These are phyloP conservation scores for Melanchra persicariae DNA, from an alignment of 2,888 invertebrate species.

Conservation along the genomic window DNA sequence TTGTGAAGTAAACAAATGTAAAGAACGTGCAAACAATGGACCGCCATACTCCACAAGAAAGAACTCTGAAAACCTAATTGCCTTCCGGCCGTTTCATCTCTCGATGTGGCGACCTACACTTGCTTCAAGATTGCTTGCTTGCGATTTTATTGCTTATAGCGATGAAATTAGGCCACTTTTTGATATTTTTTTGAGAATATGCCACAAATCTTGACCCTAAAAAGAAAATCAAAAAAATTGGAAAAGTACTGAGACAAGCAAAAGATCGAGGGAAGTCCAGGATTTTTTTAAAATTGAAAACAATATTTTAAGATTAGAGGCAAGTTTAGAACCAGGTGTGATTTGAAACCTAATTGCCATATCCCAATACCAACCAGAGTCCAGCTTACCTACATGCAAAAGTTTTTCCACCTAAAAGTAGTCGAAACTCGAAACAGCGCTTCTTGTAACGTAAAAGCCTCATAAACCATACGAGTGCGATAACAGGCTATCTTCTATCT, in stretches of 20 bases:
- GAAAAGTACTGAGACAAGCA: neutral
- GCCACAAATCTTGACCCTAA: neutral
- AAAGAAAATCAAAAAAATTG: neutral
- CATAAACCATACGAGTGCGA: constrained; percentile 10
- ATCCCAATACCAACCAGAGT: neutral
- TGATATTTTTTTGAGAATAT: neutral
- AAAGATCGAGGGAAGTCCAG: neutral
- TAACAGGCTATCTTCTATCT: constrained; percentile 14
- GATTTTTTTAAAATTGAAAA: too few species aligned
- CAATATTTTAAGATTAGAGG: too few species aligned
- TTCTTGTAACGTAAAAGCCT: constrained; percentile 14
- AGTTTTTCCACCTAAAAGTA: neutral
- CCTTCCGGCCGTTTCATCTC: constrained; percentile 15
- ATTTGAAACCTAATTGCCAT: too few species aligned
- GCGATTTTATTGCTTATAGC: neutral
- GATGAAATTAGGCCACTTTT: too few species aligned
- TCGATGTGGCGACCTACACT: constrained; percentile 1
- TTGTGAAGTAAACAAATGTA: neutral
- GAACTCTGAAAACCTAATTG: neutral
- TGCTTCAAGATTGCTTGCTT: neutral
- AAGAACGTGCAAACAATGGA: constrained; percentile 12
- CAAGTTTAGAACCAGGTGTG: too few species aligned
- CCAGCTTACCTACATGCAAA: neutral
- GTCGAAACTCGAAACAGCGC: neutral
- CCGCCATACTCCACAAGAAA: neutral